These are phyloP conservation scores for Melanchra persicariae DNA, from an alignment of 2,888 invertebrate genomes.

Conservation along the genomic window DNA sequence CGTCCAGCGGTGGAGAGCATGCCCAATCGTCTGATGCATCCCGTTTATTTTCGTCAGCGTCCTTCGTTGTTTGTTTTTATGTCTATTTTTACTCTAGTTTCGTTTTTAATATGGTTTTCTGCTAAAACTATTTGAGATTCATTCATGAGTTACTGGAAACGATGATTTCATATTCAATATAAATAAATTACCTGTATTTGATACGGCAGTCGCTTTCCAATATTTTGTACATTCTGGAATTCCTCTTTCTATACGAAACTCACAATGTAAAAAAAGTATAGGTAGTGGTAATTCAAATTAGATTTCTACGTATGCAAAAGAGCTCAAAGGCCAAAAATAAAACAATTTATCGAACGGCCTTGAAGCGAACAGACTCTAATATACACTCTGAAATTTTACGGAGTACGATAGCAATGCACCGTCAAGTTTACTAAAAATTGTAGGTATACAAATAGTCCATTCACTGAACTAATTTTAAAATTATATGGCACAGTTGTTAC, in stretches of 20 bases:
- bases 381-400: not conserved
- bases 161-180: constrained; percentile 20
- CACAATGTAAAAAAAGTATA: not conserved
- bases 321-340: not conserved
- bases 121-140: constrained; percentile 56
- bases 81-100: constrained; percentile 79
- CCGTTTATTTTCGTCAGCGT: constrained; percentile 82
- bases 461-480: constrained; percentile 65
- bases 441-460: constrained; percentile 17
- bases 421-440: not conserved
- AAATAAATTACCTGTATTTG: constrained; percentile 10
- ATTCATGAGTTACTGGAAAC: constrained; percentile 53
- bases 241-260: not conserved
- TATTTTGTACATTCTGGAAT: not conserved
- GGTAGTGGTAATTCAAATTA: not conserved
- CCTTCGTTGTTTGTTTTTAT: constrained; percentile 84
- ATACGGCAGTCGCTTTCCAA: not conserved
- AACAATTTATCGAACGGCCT: constrained; percentile 1
- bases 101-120: constrained; percentile 66
- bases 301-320: not conserved
- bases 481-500: constrained; percentile 92
- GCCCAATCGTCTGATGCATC: constrained; percentile 83
- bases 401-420: not conserved
- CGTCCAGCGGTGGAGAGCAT: constrained; percentile 78
- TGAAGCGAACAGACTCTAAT: not conserved